These are phyloP conservation scores for Sitta carolinensis DNA, from an alignment of 2,797 vertebrate genomes.

Conservation along the genomic window DNA sequence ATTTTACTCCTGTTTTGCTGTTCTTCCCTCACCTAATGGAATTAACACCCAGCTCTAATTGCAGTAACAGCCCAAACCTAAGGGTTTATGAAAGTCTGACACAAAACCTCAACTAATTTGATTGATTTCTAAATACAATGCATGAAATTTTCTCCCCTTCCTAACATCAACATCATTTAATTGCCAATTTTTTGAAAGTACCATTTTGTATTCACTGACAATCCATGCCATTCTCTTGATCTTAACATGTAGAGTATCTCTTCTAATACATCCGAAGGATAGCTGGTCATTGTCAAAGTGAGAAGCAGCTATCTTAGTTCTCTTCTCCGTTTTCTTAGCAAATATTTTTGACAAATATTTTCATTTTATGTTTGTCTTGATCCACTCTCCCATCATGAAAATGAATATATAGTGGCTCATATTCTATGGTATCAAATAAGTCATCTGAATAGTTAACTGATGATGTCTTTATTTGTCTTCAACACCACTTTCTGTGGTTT, in stretches of 20 bases:
- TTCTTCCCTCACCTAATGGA: neutral
- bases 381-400: neutral
- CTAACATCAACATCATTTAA: neutral
- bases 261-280: neutral
- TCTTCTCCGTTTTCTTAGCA: neutral
- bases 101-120: neutral
- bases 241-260: neutral
- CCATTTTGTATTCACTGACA: neutral
- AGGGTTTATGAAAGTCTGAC: neutral
- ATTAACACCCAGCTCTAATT: neutral
- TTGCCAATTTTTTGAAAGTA: neutral
- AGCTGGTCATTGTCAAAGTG: neutral
- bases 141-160: neutral
- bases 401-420: neutral
- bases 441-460: neutral
- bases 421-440: neutral
- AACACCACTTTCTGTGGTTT: neutral
- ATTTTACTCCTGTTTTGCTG: neutral
- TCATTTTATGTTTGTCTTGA: neutral
- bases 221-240: neutral
- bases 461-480: slow-evolving; percentile 5
- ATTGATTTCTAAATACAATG: neutral
- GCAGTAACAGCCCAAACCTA: neutral
- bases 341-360: neutral
- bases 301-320: neutral